phyloP scores from a whole-genome alignment of 2,888 invertebrate genomes.

The Spilosoma lubricipeda region DNA sequence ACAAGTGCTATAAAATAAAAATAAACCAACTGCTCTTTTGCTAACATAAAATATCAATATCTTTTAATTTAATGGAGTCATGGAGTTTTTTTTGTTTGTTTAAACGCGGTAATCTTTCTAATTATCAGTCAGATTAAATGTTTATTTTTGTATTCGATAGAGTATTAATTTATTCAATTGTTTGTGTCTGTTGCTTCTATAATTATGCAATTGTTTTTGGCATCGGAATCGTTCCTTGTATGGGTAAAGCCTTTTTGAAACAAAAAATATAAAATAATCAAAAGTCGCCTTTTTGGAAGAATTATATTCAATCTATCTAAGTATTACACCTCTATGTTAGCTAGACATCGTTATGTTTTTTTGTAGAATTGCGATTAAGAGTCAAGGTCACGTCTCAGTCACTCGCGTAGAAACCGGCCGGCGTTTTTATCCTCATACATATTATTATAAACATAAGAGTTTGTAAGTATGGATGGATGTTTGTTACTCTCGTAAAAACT shows the following conservation, averaged over 20 bases:
- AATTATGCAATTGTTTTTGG: too few relatives aligned
- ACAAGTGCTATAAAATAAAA: not conserved
- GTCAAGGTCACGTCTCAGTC: not conserved
- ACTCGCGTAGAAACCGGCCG: slow-evolving; percentile 3
- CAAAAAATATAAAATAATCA: not conserved
- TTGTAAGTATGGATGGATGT: too few relatives aligned
- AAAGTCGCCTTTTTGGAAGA: not conserved
- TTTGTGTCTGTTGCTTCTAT: too few relatives aligned
- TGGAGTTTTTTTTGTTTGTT: not conserved
- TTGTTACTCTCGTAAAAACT: too few relatives aligned
- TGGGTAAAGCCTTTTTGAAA: too few relatives aligned
- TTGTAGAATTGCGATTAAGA: not conserved
- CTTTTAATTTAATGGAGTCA: not conserved
- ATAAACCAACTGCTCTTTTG: not conserved
- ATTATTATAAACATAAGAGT: too few relatives aligned
- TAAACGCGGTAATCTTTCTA: not conserved
- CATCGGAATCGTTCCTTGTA: too few relatives aligned
- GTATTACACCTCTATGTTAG: not conserved
- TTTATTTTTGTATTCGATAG: too few relatives aligned
- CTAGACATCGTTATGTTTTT: not conserved
- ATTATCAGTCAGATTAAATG: not conserved
- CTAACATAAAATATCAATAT: not conserved
- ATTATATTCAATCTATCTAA: too few relatives aligned
- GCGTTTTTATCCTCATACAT: too few relatives aligned
- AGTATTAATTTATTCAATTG: too few relatives aligned